These are phyloP conservation scores for Cremastinae sp. DNA, from an alignment of 2,888 invertebrate genomes.

Conservation along the genomic window DNA sequence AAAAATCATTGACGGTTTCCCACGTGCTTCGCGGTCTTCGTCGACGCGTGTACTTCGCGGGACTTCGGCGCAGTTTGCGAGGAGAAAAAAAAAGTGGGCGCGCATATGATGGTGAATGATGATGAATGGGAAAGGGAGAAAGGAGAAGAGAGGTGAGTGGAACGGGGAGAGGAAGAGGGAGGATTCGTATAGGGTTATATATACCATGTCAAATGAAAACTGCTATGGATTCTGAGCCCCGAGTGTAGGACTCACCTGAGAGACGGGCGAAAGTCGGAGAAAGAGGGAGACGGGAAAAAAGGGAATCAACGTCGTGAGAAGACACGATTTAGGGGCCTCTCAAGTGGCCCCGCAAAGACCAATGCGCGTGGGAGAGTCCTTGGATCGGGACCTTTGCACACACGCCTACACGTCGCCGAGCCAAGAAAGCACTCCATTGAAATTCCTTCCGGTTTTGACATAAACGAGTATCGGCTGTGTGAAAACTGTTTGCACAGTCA, in stretches of 20 bases:
- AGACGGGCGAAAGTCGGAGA: constrained; percentile 30
- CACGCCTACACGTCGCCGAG: constrained; percentile 1
- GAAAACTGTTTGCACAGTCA: not conserved
- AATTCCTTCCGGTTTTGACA: constrained; percentile 64
- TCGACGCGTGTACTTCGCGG: constrained; percentile 50
- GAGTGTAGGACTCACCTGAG: constrained; percentile 51
- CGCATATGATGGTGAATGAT: constrained; percentile 26
- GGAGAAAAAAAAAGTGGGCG: constrained; percentile 3
- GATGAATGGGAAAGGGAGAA: constrained; percentile 6
- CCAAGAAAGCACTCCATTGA: constrained; percentile 62
- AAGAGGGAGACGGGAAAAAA: constrained; percentile 45
- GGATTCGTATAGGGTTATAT: constrained; percentile 43
- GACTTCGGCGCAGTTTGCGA: constrained; percentile 57
- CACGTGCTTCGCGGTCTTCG: constrained; percentile 69
- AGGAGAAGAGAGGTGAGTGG: constrained; percentile 32
- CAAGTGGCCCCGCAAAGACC: constrained; percentile 23
- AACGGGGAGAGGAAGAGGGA: constrained; percentile 17
- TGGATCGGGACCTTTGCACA: constrained; percentile 57
- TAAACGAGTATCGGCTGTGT: constrained; percentile 45
- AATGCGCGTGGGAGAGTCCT: constrained; percentile 73
- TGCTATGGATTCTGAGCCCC: constrained; percentile 60
- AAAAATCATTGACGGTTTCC: constrained; percentile 59
- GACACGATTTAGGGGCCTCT: constrained; percentile 33
- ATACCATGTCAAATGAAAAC: constrained; percentile 62
- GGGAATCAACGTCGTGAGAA: constrained; percentile 65